Percentiles rank a stretch among this genome's conserved stretches.
Evolutionary conservation across 2,888 invertebrate genomes (phyloP).

Genomic region (Chrysodeixis includens): DNA sequence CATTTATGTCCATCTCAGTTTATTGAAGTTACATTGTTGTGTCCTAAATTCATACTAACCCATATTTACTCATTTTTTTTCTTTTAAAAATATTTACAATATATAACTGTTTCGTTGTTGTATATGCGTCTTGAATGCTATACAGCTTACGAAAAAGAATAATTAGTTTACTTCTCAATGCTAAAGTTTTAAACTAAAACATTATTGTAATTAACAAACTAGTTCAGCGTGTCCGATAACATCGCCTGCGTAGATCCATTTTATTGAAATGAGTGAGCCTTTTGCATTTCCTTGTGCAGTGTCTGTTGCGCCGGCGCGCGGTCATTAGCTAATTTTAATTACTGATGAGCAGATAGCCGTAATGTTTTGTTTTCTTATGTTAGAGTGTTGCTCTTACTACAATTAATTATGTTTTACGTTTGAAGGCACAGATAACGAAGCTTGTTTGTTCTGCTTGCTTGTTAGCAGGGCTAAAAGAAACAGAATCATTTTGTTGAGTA

Average conservation of each 20-base stretch:
- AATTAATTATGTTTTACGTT: slow-evolving; percentile 34
- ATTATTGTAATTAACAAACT: not conserved
- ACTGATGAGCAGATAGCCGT: slow-evolving; percentile 50
- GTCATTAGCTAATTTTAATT: slow-evolving; percentile 53
- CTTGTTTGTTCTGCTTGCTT: slow-evolving; percentile 12
- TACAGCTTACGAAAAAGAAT: too few species aligned
- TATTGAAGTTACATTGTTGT: too few species aligned
- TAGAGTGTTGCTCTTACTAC: slow-evolving; percentile 15
- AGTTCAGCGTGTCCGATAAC: too few species aligned
- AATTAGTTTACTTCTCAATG: not conserved
- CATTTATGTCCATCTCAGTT: too few species aligned
- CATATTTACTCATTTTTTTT: too few species aligned
- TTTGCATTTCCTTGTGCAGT: slow-evolving; percentile 8
- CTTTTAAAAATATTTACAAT: too few species aligned
- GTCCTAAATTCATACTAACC: too few species aligned
- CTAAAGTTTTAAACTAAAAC: not conserved
- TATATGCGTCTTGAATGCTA: too few species aligned
- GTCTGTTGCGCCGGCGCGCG: slow-evolving; percentile 28
- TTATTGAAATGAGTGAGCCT: slow-evolving; percentile 6
- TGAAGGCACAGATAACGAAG: slow-evolving; percentile 34
- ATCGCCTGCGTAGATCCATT: too few species aligned
- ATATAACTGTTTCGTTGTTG: too few species aligned
- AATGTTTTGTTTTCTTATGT: slow-evolving; percentile 42
- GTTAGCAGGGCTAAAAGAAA: slow-evolving; percentile 8
- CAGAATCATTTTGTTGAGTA: slow-evolving; percentile 6